These are phyloP conservation scores for Tridacna gigas DNA, from an alignment of 2,888 invertebrate species.

Conservation along the genomic window DNA sequence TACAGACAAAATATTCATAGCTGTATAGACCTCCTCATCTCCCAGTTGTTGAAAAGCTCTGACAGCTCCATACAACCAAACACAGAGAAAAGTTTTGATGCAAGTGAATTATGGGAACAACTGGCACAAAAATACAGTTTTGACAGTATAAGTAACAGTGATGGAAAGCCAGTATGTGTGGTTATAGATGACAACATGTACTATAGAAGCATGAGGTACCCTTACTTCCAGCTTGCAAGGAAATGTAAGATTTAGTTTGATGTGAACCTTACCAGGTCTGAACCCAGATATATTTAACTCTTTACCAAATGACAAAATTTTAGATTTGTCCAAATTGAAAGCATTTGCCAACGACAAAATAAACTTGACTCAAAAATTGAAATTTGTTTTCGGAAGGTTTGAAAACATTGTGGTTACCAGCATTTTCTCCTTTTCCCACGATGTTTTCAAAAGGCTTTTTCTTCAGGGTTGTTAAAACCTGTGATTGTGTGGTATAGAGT, in stretches of 20 bases:
- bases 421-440: too few species aligned
- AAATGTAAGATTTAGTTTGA: constrained; percentile 74
- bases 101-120: constrained; percentile 30
- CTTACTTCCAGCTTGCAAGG: constrained; percentile 85
- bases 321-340: too few species aligned
- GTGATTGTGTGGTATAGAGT: too few species aligned
- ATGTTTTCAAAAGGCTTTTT: too few species aligned
- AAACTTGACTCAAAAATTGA: too few species aligned
- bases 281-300: background rate
- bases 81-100: background rate
- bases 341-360: too few species aligned
- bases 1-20: constrained; percentile 64
- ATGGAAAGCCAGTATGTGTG: constrained; percentile 56
- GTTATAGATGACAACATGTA: constrained; percentile 86
- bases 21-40: constrained; percentile 65
- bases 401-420: too few species aligned
- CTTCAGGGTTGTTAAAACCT: too few species aligned
- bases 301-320: background rate
- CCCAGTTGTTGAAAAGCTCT: background rate
- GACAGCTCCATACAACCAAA: constrained; percentile 7
- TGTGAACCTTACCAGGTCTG: background rate
- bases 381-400: too few species aligned
- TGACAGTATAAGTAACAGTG: constrained; percentile 55
- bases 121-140: constrained; percentile 49
- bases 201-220: constrained; percentile 86